These are phyloP conservation scores for Troides helena DNA, from an alignment of 2,888 invertebrate species.

Conservation along the genomic window DNA sequence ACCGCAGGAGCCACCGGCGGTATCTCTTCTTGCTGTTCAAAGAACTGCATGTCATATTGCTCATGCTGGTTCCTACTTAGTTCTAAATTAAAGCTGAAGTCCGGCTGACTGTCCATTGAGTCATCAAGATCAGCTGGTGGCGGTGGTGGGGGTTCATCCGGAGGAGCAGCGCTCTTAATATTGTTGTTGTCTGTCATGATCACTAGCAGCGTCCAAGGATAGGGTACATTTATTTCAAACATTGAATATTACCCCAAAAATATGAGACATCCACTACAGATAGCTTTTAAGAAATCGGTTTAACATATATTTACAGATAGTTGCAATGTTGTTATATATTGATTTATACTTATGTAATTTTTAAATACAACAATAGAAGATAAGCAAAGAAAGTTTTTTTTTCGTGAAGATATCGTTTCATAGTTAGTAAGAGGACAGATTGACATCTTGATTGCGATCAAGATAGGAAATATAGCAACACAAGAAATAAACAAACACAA, in stretches of 20 bases:
- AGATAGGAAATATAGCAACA: too few relatives aligned
- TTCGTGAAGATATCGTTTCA: too few relatives aligned
- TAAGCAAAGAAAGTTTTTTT: too few relatives aligned
- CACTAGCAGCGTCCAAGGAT: constrained; percentile 65
- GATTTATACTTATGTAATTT: too few relatives aligned
- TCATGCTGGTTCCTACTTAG: constrained; percentile 85
- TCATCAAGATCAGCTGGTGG: constrained; percentile 63
- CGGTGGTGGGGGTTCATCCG: constrained; percentile 77
- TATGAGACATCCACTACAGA: background rate
- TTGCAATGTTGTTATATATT: too few relatives aligned
- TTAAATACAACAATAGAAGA: too few relatives aligned
- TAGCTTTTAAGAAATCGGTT: too few relatives aligned
- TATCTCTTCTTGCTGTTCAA: constrained; percentile 32
- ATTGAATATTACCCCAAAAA: constrained; percentile 26
- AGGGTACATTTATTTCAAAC: constrained; percentile 38
- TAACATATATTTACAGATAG: too few relatives aligned
- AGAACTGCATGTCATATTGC: constrained; percentile 87
- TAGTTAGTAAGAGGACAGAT: too few relatives aligned
- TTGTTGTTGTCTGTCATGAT: constrained; percentile 61
- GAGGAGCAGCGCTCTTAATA: constrained; percentile 65
- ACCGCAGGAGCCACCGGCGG: constrained; percentile 51
- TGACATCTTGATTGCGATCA: too few relatives aligned
- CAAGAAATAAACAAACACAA: too few relatives aligned
- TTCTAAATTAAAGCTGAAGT: constrained; percentile 84
- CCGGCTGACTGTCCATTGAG: constrained; percentile 65